These are phyloP conservation scores for Atethmia centrago DNA, from an alignment of 2,888 invertebrate species.

Conservation along the genomic window DNA sequence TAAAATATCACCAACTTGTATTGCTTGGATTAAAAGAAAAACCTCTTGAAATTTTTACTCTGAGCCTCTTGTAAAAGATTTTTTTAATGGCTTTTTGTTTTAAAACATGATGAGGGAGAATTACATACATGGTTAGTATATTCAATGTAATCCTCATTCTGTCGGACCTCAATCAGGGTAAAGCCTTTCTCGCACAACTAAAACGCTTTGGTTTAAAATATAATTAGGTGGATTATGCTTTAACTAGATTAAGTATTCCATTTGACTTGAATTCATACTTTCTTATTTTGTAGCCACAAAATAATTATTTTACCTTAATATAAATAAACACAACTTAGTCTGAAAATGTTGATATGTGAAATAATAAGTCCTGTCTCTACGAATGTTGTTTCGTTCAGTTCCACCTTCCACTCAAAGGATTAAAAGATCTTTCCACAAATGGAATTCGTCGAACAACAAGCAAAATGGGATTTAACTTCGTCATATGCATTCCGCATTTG, in stretches of 20 bases:
- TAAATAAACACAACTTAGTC: slow-evolving; percentile 12
- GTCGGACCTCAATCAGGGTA: slow-evolving; percentile 77
- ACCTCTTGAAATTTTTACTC: slow-evolving; percentile 18
- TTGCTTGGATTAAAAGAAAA: slow-evolving; percentile 5
- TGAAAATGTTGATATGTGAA: slow-evolving; percentile 23
- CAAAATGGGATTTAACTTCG: slow-evolving; percentile 67
- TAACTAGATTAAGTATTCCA: slow-evolving; percentile 11
- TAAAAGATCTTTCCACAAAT: slow-evolving; percentile 55
- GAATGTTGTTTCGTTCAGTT: slow-evolving; percentile 39
- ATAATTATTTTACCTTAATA: not conserved
- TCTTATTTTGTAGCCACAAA: not conserved
- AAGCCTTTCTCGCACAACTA: slow-evolving; percentile 66
- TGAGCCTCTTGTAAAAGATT: slow-evolving; percentile 9
- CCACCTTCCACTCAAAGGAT: slow-evolving; percentile 62
- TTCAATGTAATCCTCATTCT: slow-evolving; percentile 68
- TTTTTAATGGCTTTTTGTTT: slow-evolving; percentile 38
- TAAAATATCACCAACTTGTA: slow-evolving; percentile 20
- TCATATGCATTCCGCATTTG: slow-evolving; percentile 67
- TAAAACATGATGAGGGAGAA: slow-evolving; percentile 62
- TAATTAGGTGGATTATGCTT: slow-evolving; percentile 63
- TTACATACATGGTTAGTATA: slow-evolving; percentile 54
- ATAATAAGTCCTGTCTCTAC: slow-evolving; percentile 16
- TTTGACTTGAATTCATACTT: not conserved
- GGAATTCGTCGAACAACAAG: slow-evolving; percentile 61
- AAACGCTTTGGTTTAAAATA: slow-evolving; percentile 65